Conservation (phyloP, 2,113 vertebrate genomes). For the Speoplatyrhinus poulsoni region DNA sequence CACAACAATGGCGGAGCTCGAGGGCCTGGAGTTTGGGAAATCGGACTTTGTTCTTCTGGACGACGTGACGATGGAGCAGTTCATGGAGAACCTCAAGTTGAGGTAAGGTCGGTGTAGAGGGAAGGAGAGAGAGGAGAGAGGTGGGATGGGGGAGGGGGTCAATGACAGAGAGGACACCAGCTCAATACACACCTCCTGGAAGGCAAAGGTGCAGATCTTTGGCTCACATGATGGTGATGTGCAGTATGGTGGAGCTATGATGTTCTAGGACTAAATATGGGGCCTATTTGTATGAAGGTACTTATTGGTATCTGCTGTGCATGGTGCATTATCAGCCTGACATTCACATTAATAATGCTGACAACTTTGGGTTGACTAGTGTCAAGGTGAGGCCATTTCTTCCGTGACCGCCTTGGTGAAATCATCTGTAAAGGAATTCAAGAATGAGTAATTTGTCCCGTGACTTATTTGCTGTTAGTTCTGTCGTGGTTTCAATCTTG, state of each 20-base stretch:
- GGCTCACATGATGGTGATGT: not conserved
- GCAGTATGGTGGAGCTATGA: not conserved
- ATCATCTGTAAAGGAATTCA: too few species aligned
- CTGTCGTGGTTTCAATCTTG: not conserved
- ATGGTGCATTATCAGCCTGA: not conserved
- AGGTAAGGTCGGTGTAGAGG: conserved; percentile 75
- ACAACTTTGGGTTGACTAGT: not conserved
- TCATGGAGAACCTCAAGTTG: conserved; percentile 88
- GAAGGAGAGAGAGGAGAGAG: not conserved
- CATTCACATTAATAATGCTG: not conserved
- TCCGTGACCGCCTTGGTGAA: not conserved
- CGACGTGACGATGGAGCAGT: conserved; percentile 90
- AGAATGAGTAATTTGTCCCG: too few species aligned
- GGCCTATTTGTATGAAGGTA: not conserved
- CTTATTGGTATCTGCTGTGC: not conserved
- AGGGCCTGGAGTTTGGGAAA: conserved; percentile 87
- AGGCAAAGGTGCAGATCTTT: not conserved
- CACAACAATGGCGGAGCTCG: conserved; percentile 84
- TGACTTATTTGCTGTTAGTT: too few species aligned
- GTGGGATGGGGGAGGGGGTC: conserved; percentile 15
- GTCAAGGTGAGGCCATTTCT: not conserved
- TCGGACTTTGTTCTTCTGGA: conserved; percentile 92
- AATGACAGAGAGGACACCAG: conserved; percentile 6
- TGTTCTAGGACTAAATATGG: not conserved
- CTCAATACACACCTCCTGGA: not conserved